A percentile compares a stretch with the other conserved stretches of the same genome.
Evolutionary conservation across 2,888 invertebrate species (phyloP).

Genomic region (Polia nebulosa): DNA sequence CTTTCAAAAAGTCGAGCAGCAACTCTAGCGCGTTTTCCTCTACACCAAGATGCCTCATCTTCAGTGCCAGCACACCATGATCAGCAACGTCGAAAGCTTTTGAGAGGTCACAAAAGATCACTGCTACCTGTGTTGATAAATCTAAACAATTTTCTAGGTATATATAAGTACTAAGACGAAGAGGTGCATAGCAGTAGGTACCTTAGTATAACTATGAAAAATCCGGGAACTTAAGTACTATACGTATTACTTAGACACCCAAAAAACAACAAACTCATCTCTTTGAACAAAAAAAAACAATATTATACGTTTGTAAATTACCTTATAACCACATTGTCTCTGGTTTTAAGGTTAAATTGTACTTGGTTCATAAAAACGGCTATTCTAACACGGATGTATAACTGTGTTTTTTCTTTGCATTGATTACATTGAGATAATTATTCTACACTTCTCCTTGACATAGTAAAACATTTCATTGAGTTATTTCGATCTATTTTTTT

Average conservation of each 20-base stretch:
- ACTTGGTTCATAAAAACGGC: slow-evolving; percentile 37
- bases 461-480: slow-evolving; percentile 9
- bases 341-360: slow-evolving; percentile 47
- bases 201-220: no score
- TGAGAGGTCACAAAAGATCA: no score
- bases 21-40: no score
- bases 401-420: slow-evolving; percentile 33
- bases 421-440: slow-evolving; percentile 24
- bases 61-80: no score
- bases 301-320: slow-evolving; percentile 52
- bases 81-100: no score
- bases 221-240: background rate
- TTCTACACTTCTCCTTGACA: slow-evolving; percentile 28
- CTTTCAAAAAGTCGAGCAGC: no score
- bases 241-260: slow-evolving; percentile 16
- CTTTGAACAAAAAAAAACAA: slow-evolving; percentile 41
- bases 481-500: background rate
- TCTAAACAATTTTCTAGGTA: no score
- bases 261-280: slow-evolving; percentile 48
- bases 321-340: slow-evolving; percentile 59
- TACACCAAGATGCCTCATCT: no score
- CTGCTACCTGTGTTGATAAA: no score
- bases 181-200: no score
- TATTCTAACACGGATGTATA: slow-evolving; percentile 59
- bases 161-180: no score